Base-by-base conservation (phyloP, 2,113 vertebrate genomes). In the Micromys minutus region DNA sequence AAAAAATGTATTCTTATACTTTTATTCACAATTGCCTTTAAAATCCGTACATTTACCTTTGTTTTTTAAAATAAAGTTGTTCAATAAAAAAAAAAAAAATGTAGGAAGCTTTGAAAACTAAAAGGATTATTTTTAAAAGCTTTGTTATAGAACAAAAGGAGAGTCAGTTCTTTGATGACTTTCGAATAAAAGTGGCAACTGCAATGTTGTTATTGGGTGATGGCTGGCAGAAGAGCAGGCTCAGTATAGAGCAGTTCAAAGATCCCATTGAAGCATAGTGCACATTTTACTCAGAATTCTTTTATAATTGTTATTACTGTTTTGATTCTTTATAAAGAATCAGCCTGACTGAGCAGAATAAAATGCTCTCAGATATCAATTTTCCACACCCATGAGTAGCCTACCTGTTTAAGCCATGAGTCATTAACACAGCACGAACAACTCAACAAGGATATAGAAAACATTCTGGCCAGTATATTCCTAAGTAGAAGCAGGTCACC, bases 341-440 rank as follows among this genome's bases (percentile, higher is more conserved):
- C 90, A 92, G 80, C 67, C 67, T 92, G 76, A 96, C 36, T 67
- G 67, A 97, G 89, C 90, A 97, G 88, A 97, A 96, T 89, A 89
- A 96, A 92, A 89, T 83, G 52, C 59, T 88, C 91, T 94, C 39
- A 95, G 88, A 93, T 92, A 89, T 47, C 96, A 90, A 79, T 96
- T 95, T 97, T 95, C 91, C 80, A 96, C 90, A 93, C 75, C 50
- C 29, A 47, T 76, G 91, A 93, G n/a, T 93, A 89, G 15, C 47
- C 39, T 69, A 39, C 79, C 83, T 94, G 50, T 87, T 96, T 88
- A 95, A 67, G 39, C 57, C 16, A n/a, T 47, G 88, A 93, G 3
- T 72, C 65, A 72, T 92, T 81, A 93, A 85, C 34, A 72, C 7
- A 71, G 75, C 71, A 94, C 21, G 55, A 63, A 77, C 7, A 63